phyloP scores from a whole-genome alignment of 2,797 vertebrate species.

The Microhierax caerulescens region DNA sequence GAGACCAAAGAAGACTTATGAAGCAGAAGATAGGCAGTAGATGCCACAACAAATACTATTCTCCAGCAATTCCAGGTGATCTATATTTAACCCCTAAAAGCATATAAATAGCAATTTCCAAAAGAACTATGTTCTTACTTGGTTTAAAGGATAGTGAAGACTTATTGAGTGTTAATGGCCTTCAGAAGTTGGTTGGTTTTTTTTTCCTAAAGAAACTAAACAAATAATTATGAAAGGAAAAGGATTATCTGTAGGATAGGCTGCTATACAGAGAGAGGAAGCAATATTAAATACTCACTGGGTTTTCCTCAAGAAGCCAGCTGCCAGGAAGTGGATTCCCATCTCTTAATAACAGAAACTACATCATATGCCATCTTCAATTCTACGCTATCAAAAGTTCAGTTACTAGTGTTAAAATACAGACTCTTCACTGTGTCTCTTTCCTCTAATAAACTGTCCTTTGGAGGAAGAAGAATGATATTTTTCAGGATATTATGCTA shows the following conservation, averaged over 20 bases:
- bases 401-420: not conserved
- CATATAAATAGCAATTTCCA: not conserved
- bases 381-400: not conserved
- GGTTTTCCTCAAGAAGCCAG: not conserved
- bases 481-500: not conserved
- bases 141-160: not conserved
- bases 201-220: not conserved
- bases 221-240: not conserved
- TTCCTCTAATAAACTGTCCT: not conserved
- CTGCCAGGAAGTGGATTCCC: not conserved
- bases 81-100: not conserved
- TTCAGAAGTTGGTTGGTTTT: rapidly evolving
- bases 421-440: not conserved
- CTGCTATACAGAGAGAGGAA: not conserved
- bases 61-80: not conserved
- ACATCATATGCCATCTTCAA: not conserved
- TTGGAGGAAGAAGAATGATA: not conserved
- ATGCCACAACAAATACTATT: not conserved
- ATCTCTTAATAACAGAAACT: not conserved
- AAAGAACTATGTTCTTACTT: not conserved
- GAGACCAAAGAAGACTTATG: not conserved
- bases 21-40: not conserved
- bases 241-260: not conserved
- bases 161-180: not conserved
- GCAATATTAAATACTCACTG: not conserved